A percentile compares a stretch with the other conserved stretches of the same genome.
Evolutionary conservation across 2,888 invertebrate genomes (phyloP).

Genomic region (Nephrotoma appendiculata): DNA sequence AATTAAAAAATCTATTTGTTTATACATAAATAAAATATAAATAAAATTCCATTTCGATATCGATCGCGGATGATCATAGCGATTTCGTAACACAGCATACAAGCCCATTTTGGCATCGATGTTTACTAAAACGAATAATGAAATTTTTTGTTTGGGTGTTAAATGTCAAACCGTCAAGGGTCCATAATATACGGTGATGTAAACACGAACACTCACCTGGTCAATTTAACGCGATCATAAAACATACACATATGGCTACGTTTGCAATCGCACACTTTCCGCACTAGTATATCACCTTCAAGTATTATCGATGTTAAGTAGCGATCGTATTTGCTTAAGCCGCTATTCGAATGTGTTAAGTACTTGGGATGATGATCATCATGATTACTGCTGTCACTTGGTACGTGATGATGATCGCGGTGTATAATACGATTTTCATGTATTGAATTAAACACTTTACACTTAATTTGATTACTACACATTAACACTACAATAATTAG

Average conservation of each 20-base stretch:
- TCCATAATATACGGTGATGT: background rate
- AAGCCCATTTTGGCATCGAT: background rate
- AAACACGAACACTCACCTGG: slow-evolving; percentile 11
- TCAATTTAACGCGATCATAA: slow-evolving; percentile 11
- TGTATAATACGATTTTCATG: background rate
- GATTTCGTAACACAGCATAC: background rate
- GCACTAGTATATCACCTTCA: slow-evolving; percentile 12
- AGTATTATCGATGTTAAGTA: slow-evolving; percentile 12
- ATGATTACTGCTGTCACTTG: background rate
- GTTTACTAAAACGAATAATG: background rate
- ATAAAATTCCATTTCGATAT: background rate
- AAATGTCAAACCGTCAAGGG: background rate
- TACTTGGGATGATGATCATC: background rate
- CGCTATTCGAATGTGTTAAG: background rate
- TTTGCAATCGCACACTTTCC: slow-evolving; percentile 11
- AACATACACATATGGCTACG: slow-evolving; percentile 9
- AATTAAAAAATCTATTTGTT: background rate
- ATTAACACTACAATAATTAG: background rate
- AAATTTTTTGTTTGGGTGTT: background rate
- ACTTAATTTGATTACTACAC: background rate
- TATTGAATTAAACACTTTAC: background rate
- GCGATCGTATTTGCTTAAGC: background rate
- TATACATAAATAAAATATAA: background rate
- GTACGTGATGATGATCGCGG: background rate
- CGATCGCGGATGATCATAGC: background rate